These are phyloP conservation scores for Mechanitis messenoides DNA, from an alignment of 2,888 invertebrate genomes.

Conservation along the genomic window DNA sequence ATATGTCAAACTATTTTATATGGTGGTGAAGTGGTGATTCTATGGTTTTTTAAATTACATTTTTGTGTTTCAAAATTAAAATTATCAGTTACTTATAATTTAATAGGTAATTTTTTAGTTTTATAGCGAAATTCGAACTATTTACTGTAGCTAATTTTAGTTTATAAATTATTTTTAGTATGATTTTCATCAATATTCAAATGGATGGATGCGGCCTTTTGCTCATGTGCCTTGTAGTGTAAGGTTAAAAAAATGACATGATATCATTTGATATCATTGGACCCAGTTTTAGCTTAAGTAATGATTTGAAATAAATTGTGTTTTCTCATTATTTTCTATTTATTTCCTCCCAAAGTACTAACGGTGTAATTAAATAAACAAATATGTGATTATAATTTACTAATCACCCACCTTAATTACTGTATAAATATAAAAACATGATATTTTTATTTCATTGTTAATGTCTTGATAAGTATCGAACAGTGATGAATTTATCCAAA, in stretches of 20 bases:
- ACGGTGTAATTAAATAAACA: background rate
- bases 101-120: too few species aligned
- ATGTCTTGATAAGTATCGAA: background rate
- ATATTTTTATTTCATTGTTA: too few species aligned
- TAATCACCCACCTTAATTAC: background rate
- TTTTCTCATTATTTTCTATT: conserved; percentile 7
- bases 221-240: conserved; percentile 12
- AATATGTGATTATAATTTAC: background rate
- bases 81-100: too few species aligned
- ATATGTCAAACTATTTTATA: too few species aligned
- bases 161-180: background rate
- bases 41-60: too few species aligned
- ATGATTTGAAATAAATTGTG: conserved; percentile 22
- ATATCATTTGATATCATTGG: conserved; percentile 17
- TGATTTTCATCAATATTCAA: conserved; percentile 2
- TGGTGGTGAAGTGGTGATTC: too few species aligned
- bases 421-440: background rate
- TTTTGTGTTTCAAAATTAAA: too few species aligned
- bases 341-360: conserved; percentile 9
- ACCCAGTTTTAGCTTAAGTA: conserved; percentile 15
- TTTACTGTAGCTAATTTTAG: background rate
- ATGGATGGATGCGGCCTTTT: conserved; percentile 10
- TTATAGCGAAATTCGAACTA: background rate
- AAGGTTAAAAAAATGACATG: conserved; percentile 16
- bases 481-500: conserved; percentile 26